Percentiles rank a stretch among this genome's conserved stretches.
Conservation (phyloP, 2,113 vertebrate species). For the Chlorodrepanis virens region DNA sequence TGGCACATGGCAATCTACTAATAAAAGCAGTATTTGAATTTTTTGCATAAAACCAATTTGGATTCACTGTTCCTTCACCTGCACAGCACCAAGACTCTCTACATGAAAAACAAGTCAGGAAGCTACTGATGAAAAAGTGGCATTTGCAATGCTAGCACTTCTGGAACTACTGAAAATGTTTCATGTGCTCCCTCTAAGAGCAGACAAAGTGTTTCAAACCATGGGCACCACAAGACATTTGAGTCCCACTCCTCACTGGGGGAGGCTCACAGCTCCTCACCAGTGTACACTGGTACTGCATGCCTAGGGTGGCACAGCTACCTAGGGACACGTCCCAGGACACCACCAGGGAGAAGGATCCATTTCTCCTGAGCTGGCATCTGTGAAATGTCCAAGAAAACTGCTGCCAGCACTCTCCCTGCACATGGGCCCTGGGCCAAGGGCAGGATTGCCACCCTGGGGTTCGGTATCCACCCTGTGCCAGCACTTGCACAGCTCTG, state of each 20-base stretch:
- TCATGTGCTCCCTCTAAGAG: neutral
- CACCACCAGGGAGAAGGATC: neutral
- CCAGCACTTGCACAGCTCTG: neutral
- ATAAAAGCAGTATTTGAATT: constrained; percentile 41
- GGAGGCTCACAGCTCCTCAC: neutral
- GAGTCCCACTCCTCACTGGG: neutral
- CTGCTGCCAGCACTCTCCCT: rapidly evolving
- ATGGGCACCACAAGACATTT: neutral
- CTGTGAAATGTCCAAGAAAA: neutral
- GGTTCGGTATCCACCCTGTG: rapidly evolving
- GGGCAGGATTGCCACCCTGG: rapidly evolving
- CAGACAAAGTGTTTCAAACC: neutral
- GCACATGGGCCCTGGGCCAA: neutral
- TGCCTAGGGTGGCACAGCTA: neutral
- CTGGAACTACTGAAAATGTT: neutral
- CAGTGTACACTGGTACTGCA: no score
- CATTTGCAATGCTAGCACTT: neutral
- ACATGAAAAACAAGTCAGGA: neutral
- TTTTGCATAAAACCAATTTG: constrained; percentile 53
- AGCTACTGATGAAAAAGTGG: neutral
- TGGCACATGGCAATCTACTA: neutral
- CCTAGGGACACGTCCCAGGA: rapidly evolving
- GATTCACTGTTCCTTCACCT: constrained; percentile 38
- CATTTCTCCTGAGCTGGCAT: neutral
- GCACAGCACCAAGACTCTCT: neutral